Conservation (phyloP, 2,113 vertebrate genomes). For the Pan paniscus region DNA sequence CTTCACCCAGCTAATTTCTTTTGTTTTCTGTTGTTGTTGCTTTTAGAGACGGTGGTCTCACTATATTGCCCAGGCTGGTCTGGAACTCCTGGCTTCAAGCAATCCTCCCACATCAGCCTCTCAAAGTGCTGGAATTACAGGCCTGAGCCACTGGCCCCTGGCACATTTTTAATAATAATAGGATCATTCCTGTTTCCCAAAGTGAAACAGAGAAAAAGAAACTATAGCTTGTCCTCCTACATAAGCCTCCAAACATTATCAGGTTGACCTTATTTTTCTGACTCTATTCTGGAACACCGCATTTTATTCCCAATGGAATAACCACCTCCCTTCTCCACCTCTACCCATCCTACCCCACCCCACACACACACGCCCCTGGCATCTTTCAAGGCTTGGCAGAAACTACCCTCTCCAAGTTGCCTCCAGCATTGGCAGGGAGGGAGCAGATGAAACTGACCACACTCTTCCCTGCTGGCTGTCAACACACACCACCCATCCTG, state of each 20-base stretch:
- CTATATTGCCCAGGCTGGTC: no score
- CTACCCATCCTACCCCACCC: neutral
- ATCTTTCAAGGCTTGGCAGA: neutral
- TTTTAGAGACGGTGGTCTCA: no score
- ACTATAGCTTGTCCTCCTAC: neutral
- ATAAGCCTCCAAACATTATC: neutral
- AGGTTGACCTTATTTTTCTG: neutral
- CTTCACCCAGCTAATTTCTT: no score
- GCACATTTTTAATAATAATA: neutral
- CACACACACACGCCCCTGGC: neutral
- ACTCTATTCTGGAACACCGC: neutral
- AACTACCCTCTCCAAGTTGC: neutral
- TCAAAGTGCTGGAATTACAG: no score
- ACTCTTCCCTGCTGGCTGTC: neutral
- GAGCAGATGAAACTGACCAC: neutral
- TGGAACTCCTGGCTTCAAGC: no score
- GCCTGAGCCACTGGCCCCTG: no score
- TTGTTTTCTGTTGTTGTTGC: no score
- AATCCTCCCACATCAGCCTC: no score
- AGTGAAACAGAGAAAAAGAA: neutral
- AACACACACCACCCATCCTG: constrained; percentile 6
- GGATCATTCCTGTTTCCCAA: neutral
- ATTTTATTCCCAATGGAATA: neutral
- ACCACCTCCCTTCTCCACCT: neutral
- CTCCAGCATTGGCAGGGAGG: neutral